phyloP scores from a whole-genome alignment of 2,888 invertebrate genomes.

The Dexiosoma caninum region DNA sequence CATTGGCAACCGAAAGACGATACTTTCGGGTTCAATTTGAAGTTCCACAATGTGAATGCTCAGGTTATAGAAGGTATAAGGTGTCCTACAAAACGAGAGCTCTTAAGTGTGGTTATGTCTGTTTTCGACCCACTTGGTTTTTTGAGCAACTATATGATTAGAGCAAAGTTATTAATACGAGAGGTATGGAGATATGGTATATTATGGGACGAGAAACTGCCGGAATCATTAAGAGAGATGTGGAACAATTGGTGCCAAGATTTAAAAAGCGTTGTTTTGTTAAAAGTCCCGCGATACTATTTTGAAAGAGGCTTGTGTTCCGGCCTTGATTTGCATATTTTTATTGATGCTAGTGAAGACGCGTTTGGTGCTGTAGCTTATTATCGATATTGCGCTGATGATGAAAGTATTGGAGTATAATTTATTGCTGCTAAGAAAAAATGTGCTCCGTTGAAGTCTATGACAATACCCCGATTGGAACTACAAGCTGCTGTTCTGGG shows the following conservation, averaged over 20 bases:
- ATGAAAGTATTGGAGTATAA: neutral
- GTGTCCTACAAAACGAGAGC: no score
- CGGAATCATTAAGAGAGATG: neutral
- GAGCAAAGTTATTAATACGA: no score
- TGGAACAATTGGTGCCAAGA: conserved; percentile 10
- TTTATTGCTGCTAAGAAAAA: conserved; percentile 57
- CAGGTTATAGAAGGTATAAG: no score
- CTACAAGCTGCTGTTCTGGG: conserved; percentile 24
- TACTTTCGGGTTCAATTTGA: no score
- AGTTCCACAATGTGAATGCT: no score
- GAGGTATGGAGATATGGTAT: conserved; percentile 16
- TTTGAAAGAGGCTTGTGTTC: conserved; percentile 35
- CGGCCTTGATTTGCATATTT: no score
- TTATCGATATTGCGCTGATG: conserved; percentile 31
- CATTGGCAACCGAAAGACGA: no score
- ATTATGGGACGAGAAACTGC: neutral
- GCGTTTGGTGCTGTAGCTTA: conserved; percentile 60
- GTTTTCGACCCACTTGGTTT: no score
- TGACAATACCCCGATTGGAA: conserved; percentile 44
- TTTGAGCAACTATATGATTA: no score
- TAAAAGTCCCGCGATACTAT: conserved; percentile 4
- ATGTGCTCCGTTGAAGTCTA: conserved; percentile 48
- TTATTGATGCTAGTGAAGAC: no score
- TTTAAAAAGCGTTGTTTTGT: neutral
- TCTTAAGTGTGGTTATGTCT: no score